Conservation (phyloP, 2,113 vertebrate species). For the Salvator merianae region DNA sequence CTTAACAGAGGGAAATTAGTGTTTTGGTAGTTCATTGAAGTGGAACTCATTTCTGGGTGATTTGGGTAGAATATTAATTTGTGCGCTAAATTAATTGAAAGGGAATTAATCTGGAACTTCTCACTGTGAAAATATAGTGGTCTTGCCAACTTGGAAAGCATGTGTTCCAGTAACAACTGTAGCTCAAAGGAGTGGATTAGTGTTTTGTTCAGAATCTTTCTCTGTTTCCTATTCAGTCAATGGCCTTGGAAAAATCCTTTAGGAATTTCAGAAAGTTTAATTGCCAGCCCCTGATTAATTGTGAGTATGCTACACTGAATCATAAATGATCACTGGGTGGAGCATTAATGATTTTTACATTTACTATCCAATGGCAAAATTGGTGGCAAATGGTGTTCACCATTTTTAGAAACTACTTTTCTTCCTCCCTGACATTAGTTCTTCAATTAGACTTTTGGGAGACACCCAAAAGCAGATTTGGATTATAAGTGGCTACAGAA, state of each 20-base stretch:
- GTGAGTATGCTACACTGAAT: background rate
- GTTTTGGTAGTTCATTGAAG: background rate
- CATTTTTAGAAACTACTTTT: no score
- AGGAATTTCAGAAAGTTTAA: background rate
- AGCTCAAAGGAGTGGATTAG: background rate
- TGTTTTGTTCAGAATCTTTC: background rate
- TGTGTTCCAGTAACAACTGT: background rate
- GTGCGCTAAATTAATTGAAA: background rate
- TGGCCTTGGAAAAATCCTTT: background rate
- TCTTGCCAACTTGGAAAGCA: background rate
- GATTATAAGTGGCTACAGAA: no score
- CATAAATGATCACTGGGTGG: background rate
- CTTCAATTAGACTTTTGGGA: no score
- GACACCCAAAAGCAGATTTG: no score
- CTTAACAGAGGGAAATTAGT: background rate
- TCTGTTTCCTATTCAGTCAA: background rate
- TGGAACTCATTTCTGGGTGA: background rate
- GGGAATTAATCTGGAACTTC: background rate
- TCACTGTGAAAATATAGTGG: background rate
- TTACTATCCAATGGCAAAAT: background rate
- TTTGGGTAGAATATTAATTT: background rate
- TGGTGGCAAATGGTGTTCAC: constrained; percentile 50
- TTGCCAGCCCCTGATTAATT: background rate
- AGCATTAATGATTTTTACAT: background rate
- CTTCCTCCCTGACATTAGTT: no score